Base-by-base conservation (phyloP, 2,888 invertebrate genomes). In the Tanytarsus gracilentus region DNA sequence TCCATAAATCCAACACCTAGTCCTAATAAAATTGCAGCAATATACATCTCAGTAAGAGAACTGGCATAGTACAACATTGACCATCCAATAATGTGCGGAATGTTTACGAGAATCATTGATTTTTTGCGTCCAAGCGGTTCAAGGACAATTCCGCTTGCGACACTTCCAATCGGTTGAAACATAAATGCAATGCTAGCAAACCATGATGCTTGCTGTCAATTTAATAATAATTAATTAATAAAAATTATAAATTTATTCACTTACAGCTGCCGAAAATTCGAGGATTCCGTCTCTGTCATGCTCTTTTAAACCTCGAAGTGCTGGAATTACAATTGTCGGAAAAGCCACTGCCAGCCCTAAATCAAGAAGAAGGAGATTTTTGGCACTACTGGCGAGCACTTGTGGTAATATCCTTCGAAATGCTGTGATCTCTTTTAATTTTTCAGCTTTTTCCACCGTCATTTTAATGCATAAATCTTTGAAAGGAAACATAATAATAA, bases 1-100 rank as follows among this genome's bases (percentile, higher is more conserved):
- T 80, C 80, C 79, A 80, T 79, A 29, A 58, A 58, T 2, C 55
- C 55, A 26, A 78, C 77, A 0, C 80, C 79, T 4, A 80, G 72
- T 0, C 81, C 81, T 61, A 80, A 69, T 18, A 80, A 65, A 0
- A 78, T 76, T 40, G 77, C 78, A 9, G 55, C 55, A 26, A 55
- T 18, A 39, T 55, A 55, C 16, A 55, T 25, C 9, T 55, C 55
- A 11, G 55, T 40, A 1, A 77, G 72, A 26, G 78, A 68, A 71
- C 73, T 74, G 0, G 79, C 77, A 53, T 72, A 75, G 67, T 77
- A 77, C 70, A 80, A 74, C 39, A 80, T 68, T n/a, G 78, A 65
- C 80, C 80, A 81, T 1, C 78, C 79, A 25, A 77, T 66, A 11
- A 80, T 67, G 62, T 79, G 79, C 4, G 80, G 80, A 65, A 79